Base-by-base conservation (phyloP, 2,888 invertebrate genomes). In the Cabera pusaria region DNA sequence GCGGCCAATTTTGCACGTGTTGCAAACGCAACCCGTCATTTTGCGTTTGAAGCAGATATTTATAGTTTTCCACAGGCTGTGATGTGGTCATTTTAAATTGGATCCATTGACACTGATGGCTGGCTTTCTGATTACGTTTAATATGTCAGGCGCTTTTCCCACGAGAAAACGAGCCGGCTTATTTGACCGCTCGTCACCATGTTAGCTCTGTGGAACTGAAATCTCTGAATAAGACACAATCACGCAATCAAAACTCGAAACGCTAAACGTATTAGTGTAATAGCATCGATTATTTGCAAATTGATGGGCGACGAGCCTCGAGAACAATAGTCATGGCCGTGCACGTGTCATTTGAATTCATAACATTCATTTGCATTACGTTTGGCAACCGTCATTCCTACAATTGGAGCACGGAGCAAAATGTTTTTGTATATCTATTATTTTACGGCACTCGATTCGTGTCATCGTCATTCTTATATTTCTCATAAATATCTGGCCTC, bases 221-320 rank as follows among this genome's bases (percentile, higher is more conserved):
- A 48, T 44, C 34, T 35, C 41, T 41, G 37, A 56, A 52, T 51
- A 34, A 28, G 43, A 50, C 41, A 46, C 43, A 49, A 47, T 45
- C 36, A 38, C 47, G 54, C 44, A 44, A 61, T 64, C 56, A 51
- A 44, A 41, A 62, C 42, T 40, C 57, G 44, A 49, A 53, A 49
- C 59, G 62, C 56, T 50, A 52, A 47, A 47, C 55, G 47, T 52
- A 69, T 74, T 65, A 65, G 45, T 26, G 54, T 63, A 70, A 74
- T 71, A 64, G 61, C 49, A 44, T 57, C 58, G 54, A 75, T 75
- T 72, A 75, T 72, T 76, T 69, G 63, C 66, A 74, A 73, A 72
- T 74, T 56, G 59, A 63, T 60, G 61, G 60, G 59, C 49, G 50
- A 54, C 56, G 54, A 54, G 50, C 44, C 47, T 34, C 44, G 49